These are phyloP conservation scores for Mystacides longicornis DNA, from an alignment of 2,888 invertebrate genomes.

Conservation along the genomic window DNA sequence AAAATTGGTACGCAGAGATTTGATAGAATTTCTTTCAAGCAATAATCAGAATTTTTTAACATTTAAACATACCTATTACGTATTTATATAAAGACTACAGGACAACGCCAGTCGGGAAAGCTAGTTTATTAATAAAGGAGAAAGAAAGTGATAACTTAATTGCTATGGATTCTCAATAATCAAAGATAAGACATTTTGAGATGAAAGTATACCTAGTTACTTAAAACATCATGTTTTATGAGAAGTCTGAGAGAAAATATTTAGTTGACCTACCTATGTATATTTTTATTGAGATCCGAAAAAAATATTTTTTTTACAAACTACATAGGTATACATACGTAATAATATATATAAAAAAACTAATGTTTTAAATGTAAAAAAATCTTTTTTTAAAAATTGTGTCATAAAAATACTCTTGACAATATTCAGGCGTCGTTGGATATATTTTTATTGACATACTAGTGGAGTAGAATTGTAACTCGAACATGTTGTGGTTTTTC, in stretches of 20 bases:
- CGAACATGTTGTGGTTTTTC: constrained; percentile 2
- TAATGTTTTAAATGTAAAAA: neutral
- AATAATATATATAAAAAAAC: neutral
- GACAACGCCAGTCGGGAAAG: too few species aligned
- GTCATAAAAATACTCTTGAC: neutral
- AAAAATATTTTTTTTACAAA: neutral
- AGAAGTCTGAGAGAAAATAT: neutral
- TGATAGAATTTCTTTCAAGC: too few species aligned
- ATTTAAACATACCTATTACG: too few species aligned
- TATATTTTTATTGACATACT: neutral
- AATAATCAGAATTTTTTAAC: too few species aligned
- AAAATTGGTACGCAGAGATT: too few species aligned
- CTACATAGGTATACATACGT: neutral
- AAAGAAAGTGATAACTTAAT: too few species aligned
- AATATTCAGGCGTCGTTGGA: neutral
- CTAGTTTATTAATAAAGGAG: too few species aligned
- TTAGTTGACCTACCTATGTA: neutral
- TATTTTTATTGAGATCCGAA: neutral
- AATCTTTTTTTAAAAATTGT: neutral
- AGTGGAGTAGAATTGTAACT: neutral
- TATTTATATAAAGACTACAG: too few species aligned
- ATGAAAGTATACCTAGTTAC: too few species aligned
- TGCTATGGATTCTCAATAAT: too few species aligned
- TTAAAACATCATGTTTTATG: too few species aligned
- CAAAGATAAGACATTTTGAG: too few species aligned